Evolutionary conservation across 2,113 vertebrate species (phyloP), one percentile per base, ranked within the genome.

Genomic region (Ammospiza caudacuta): DNA sequence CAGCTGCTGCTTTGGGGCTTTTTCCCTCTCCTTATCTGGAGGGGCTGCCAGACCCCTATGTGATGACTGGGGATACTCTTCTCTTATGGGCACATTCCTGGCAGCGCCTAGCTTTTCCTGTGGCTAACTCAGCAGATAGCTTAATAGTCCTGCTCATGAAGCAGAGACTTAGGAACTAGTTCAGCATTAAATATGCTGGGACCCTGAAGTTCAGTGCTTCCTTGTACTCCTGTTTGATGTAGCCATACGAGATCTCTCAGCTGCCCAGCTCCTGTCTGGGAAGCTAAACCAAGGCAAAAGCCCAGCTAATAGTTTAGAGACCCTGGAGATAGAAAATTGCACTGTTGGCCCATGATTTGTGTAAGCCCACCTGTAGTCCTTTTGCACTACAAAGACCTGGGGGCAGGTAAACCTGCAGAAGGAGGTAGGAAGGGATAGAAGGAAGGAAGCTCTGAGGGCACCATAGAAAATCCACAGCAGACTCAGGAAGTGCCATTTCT

Each of bases 31-130:
- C 5, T 21, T 54, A 5, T 47, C 47, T 39, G 27, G 23, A 87
- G 24, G 23, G 22, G 13, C 37, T 83, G 54, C 49, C 29, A 72
- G 55, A 75, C 21, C 6, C 41, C 1, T 0, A 7, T 27, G 41
- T 0, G 0, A 19, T 64, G 16, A 7, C 21, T 1, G 2, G 9
- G 29, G 25, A 51, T 78, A 9, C 15, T 82, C 21, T 62, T 11
- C 18, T 41, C 22, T 55, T 55, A 19, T 3, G 6, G 46, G 31
- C n/a, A 2, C 2, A 2, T 55, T 67, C 31, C 54, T 79, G 41
- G 47, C 49, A 85, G 57, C 29, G 24, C 7, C 15, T 25, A 68
- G 52, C 9, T 72, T 63, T 59, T 16, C 4, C 5, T 24, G 57
- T 12, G 23, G 33, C 25, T 88, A 46, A 43, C 12, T 5, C 21